phyloP scores from a whole-genome alignment of 1,140 invertebrate genomes.

The Drosophila fuyamai region DNA sequence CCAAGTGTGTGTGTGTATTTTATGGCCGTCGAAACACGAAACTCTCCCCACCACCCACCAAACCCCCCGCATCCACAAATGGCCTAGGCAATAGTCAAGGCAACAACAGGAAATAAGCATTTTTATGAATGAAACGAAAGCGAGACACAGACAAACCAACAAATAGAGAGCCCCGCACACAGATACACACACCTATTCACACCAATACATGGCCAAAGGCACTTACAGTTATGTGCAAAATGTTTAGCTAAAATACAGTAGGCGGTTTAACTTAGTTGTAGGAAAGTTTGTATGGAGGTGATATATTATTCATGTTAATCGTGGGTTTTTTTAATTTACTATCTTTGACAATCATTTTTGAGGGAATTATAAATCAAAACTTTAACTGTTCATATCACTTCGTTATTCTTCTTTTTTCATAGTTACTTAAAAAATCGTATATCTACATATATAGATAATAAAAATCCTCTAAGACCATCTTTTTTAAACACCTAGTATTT shows the following conservation, averaged over 20 bases:
- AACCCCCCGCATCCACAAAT: neutral
- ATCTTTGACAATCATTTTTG: too few species aligned
- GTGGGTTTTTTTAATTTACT: too few species aligned
- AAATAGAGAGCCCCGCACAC: conserved; percentile 23
- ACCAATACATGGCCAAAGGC: conserved; percentile 12
- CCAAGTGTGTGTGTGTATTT: conserved; percentile 44
- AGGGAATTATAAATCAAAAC: too few species aligned
- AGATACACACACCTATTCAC: conserved; percentile 37
- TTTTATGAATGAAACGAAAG: conserved; percentile 82
- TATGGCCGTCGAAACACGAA: conserved; percentile 77
- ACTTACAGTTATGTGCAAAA: conserved; percentile 63
- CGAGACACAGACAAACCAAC: conserved; percentile 41
- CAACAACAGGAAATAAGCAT: conserved; percentile 82
- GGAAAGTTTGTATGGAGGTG: too few species aligned
- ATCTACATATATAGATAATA: too few species aligned
- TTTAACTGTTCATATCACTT: too few species aligned
- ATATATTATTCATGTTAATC: too few species aligned
- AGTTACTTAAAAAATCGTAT: too few species aligned
- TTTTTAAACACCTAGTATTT: too few species aligned
- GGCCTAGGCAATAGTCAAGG: conserved; percentile 47
- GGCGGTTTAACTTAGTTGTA: conserved; percentile 1
- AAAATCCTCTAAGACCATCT: too few species aligned
- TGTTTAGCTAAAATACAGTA: conserved; percentile 45
- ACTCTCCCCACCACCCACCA: conserved; percentile 35
- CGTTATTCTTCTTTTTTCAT: neutral